These are phyloP conservation scores for Tetrao urogallus DNA, from an alignment of 2,113 vertebrate genomes.

Conservation along the genomic window DNA sequence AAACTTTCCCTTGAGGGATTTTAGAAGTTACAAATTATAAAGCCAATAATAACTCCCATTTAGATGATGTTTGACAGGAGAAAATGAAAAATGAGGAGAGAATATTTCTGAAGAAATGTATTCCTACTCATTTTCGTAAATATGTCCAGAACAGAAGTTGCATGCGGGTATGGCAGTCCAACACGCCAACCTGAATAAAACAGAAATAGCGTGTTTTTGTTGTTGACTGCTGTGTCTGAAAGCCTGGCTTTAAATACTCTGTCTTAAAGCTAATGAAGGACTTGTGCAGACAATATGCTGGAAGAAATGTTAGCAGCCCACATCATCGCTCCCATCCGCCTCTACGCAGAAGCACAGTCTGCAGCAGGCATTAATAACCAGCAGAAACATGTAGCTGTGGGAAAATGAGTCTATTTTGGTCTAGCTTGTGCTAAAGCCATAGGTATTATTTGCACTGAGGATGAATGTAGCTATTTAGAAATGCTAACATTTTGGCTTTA, in stretches of 20 bases:
- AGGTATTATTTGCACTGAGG: neutral
- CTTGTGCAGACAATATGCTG: neutral
- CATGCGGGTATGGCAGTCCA: neutral
- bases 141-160: neutral
- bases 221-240: neutral
- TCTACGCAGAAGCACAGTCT: neutral
- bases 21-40: conserved; percentile 1
- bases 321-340: conserved; percentile 16
- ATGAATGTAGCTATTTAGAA: neutral
- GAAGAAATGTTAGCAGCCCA: conserved; percentile 1
- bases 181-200: neutral
- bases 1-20: neutral
- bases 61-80: neutral
- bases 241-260: neutral
- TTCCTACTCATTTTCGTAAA: neutral
- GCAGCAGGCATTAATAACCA: neutral
- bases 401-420: neutral
- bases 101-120: neutral
- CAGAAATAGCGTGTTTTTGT: neutral
- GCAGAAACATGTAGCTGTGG: neutral
- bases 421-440: neutral
- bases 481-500: neutral
- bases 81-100: neutral
- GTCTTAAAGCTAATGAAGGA: neutral
- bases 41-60: neutral